A percentile compares a stretch with the other conserved stretches of the same genome.
Conservation (phyloP, 2,888 invertebrate genomes). For the Helicoverpa assulta region DNA sequence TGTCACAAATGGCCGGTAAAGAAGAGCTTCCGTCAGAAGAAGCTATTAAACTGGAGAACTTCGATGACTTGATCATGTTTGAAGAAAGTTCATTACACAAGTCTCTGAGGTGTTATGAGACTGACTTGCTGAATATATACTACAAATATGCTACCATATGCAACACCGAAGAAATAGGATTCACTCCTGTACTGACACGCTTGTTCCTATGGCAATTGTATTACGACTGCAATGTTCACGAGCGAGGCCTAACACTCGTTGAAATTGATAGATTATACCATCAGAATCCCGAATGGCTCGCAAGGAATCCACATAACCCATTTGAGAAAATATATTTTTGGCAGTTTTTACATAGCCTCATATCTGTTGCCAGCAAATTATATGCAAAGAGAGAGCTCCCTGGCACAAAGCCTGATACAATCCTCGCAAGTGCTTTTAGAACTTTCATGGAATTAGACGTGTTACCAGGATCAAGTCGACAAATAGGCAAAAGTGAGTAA, state of each 20-base stretch:
- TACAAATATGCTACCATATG: slow-evolving; percentile 87
- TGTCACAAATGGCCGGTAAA: slow-evolving; percentile 43
- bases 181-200: slow-evolving; percentile 85
- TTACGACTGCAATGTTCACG: slow-evolving; percentile 88
- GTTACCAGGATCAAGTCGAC: slow-evolving; percentile 79
- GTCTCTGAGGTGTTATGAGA: slow-evolving; percentile 84
- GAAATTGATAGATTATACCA: slow-evolving; percentile 88
- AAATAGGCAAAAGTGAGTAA: slow-evolving; percentile 75
- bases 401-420: slow-evolving; percentile 81
- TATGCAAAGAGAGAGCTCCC: slow-evolving; percentile 80
- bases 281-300: slow-evolving; percentile 84
- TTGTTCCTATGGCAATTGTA: slow-evolving; percentile 91
- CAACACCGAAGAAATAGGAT: slow-evolving; percentile 76
- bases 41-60: slow-evolving; percentile 37
- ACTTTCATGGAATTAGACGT: slow-evolving; percentile 87
- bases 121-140: slow-evolving; percentile 87
- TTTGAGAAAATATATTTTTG: slow-evolving; percentile 91
- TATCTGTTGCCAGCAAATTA: slow-evolving; percentile 86
- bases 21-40: slow-evolving; percentile 43
- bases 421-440: slow-evolving; percentile 87
- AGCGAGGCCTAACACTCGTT: slow-evolving; percentile 85
- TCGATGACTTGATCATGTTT: slow-evolving; percentile 74
- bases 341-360: slow-evolving; percentile 90
- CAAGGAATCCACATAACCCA: slow-evolving; percentile 86
- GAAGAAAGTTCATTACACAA: slow-evolving; percentile 86